Percentiles rank a stretch among this genome's conserved stretches.
Evolutionary conservation across 1,140 invertebrate genomes (phyloP).

Genomic region (Magallana gigas): DNA sequence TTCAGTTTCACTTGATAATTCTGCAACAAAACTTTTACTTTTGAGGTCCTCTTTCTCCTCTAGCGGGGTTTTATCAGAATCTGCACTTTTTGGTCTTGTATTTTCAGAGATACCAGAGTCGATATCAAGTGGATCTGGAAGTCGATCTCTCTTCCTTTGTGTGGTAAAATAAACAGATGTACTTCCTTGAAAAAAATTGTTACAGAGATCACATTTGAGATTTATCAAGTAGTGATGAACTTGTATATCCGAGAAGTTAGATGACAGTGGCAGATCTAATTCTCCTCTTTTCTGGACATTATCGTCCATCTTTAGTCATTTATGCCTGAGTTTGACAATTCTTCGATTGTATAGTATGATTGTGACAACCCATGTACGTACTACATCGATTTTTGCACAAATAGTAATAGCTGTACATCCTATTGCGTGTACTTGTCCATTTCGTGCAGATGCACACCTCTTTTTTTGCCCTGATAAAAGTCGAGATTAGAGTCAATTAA

Average conservation of each 20-base stretch:
- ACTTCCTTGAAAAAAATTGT: not conserved
- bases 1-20: not conserved
- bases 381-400: too few relatives aligned
- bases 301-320: not conserved
- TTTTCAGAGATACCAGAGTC: not conserved
- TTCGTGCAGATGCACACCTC: too few relatives aligned
- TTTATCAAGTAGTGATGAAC: constrained; percentile 74
- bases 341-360: too few relatives aligned
- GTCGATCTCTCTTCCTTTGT: not conserved
- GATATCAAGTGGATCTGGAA: constrained; percentile 16
- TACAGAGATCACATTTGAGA: constrained; percentile 42
- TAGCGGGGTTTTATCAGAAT: too few relatives aligned
- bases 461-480: too few relatives aligned
- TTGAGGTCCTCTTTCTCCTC: not conserved
- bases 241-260: constrained; percentile 73
- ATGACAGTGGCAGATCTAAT: constrained; percentile 75
- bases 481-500: too few relatives aligned
- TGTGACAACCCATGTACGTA: too few relatives aligned
- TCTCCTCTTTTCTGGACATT: constrained; percentile 18
- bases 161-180: not conserved
- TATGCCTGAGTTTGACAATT: too few relatives aligned
- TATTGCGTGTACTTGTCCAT: too few relatives aligned
- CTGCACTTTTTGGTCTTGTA: not conserved
- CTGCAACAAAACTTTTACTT: not conserved
- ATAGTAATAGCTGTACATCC: too few relatives aligned